These are phyloP conservation scores for Lymantria monacha DNA, from an alignment of 2,888 invertebrate genomes.

Conservation along the genomic window DNA sequence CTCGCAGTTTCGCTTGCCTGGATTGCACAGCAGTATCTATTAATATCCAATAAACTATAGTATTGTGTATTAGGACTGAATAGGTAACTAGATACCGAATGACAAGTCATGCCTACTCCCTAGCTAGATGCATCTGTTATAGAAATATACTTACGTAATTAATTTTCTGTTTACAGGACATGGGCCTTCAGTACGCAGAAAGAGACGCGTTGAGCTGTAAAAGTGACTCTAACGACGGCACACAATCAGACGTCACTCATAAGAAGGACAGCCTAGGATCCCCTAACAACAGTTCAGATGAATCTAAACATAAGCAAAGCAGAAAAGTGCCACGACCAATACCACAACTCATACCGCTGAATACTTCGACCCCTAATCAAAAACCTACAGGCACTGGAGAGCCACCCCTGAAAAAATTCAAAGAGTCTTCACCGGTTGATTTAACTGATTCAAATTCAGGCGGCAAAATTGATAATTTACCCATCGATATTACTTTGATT, in stretches of 20 bases:
- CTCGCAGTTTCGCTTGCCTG: too few relatives aligned
- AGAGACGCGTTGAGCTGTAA: conserved; percentile 66
- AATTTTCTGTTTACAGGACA: conserved; percentile 60
- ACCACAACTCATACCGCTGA: conserved; percentile 89
- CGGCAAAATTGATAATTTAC: conserved; percentile 45
- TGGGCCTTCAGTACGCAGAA: conserved; percentile 64
- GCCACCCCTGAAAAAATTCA: conserved; percentile 70
- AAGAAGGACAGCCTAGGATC: conserved; percentile 52
- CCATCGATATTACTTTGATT: conserved; percentile 55
- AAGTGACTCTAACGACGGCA: conserved; percentile 71
- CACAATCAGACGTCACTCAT: conserved; percentile 41
- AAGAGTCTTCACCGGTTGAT: conserved; percentile 46
- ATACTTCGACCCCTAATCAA: conserved; percentile 70
- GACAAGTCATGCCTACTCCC: too few relatives aligned
- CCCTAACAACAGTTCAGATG: conserved; percentile 47
- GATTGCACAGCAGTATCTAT: too few relatives aligned
- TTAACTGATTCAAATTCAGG: conserved; percentile 17
- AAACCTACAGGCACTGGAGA: conserved; percentile 60
- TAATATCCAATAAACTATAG: too few relatives aligned
- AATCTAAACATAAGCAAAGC: conserved; percentile 54
- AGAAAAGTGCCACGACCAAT: conserved; percentile 83
- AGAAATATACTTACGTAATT: background rate
- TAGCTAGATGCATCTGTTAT: background rate
- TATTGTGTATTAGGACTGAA: too few relatives aligned
- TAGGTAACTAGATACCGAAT: too few relatives aligned